These are phyloP conservation scores for Coracopsis vasa DNA, from an alignment of 2,113 vertebrate species.

Conservation along the genomic window DNA sequence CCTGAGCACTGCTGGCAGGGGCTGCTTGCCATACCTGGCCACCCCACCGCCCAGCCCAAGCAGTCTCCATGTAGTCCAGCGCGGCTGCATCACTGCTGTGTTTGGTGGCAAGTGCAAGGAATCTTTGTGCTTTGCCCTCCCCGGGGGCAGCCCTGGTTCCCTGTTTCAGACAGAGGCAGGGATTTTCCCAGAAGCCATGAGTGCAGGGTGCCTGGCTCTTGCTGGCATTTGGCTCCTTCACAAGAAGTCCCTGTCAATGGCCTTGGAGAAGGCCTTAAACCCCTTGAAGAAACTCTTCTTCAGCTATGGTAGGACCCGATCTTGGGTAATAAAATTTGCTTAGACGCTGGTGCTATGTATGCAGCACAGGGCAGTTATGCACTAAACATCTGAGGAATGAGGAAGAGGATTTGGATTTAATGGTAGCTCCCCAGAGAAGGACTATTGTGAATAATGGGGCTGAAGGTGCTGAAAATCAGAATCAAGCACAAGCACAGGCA, in stretches of 20 bases:
- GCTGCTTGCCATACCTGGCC: background rate
- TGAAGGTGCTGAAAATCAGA: no score
- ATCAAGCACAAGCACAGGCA: no score
- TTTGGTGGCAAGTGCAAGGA: background rate
- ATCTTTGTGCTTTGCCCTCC: background rate
- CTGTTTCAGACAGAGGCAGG: accelerated
- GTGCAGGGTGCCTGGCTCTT: background rate
- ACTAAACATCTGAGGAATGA: no score
- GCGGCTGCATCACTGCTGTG: background rate
- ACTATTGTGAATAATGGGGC: no score
- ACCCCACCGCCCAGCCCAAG: accelerated
- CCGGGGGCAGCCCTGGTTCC: accelerated
- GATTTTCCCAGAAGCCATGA: background rate
- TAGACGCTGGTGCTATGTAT: no score
- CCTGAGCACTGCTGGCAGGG: background rate
- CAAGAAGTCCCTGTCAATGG: background rate
- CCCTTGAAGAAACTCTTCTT: background rate
- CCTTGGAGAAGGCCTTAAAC: background rate
- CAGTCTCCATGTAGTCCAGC: accelerated
- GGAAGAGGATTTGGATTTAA: no score
- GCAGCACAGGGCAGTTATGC: no score
- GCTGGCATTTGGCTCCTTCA: background rate
- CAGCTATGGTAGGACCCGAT: background rate
- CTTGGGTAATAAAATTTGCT: no score
- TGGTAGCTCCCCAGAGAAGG: no score